phyloP scores from a whole-genome alignment of 2,888 invertebrate species.

The Ormyrus thymus region DNA sequence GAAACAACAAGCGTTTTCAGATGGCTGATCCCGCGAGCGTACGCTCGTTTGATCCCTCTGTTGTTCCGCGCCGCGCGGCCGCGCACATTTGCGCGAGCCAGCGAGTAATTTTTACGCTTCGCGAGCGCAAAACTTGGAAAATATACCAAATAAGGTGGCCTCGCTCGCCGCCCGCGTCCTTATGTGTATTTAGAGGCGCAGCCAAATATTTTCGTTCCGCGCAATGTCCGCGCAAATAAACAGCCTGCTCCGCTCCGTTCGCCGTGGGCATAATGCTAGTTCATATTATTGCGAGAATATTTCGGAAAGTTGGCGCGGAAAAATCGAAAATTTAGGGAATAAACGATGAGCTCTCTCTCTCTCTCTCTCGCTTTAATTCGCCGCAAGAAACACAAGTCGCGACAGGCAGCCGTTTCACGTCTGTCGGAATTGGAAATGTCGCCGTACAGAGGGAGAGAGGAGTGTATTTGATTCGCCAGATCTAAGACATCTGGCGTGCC shows the following conservation, averaged over 20 bases:
- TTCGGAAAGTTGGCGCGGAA: no score
- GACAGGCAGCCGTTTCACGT: slow-evolving; percentile 37
- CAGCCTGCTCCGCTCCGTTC: slow-evolving; percentile 7
- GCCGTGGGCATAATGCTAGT: no score
- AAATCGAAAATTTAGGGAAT: no score
- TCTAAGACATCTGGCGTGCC: slow-evolving; percentile 51
- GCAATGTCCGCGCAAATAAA: slow-evolving; percentile 40
- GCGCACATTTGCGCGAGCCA: slow-evolving; percentile 64
- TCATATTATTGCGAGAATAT: no score
- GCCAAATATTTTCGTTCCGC: slow-evolving; percentile 44
- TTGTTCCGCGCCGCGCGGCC: background rate
- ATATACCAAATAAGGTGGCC: slow-evolving; percentile 49
- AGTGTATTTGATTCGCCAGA: slow-evolving; percentile 42
- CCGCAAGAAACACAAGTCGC: slow-evolving; percentile 28
- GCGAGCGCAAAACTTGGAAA: slow-evolving; percentile 45
- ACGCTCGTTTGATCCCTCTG: no score
- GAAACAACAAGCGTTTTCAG: slow-evolving; percentile 75
- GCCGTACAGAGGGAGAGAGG: slow-evolving; percentile 19
- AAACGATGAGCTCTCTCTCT: no score
- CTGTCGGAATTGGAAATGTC: slow-evolving; percentile 46
- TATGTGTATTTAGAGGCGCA: slow-evolving; percentile 39
- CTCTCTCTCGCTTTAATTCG: slow-evolving; percentile 19
- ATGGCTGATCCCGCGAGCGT: slow-evolving; percentile 72
- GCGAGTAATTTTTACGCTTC: slow-evolving; percentile 62
- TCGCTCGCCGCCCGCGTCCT: slow-evolving; percentile 2